Evolutionary conservation across 2,113 vertebrate species (phyloP).

Genomic region (Raja brachyura): DNA sequence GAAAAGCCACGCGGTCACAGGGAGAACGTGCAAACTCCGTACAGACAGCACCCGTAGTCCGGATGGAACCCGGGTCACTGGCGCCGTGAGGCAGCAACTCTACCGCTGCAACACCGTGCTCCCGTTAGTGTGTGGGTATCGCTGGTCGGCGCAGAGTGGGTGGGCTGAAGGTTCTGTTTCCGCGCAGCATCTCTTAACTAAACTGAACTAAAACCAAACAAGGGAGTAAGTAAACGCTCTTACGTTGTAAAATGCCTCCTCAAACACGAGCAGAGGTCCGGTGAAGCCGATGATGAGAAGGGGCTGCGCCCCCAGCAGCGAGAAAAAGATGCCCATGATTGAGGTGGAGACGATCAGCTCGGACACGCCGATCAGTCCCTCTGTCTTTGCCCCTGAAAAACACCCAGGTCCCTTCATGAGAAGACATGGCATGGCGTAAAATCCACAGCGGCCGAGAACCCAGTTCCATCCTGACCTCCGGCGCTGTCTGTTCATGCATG

Average conservation of each 20-base stretch:
- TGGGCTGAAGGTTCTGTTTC: too few relatives aligned
- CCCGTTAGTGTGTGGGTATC: too few relatives aligned
- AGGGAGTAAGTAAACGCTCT: constrained; percentile 1
- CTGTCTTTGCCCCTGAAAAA: constrained; percentile 83
- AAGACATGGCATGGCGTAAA: too few relatives aligned
- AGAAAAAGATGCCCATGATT: constrained; percentile 83
- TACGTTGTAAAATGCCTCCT: constrained; percentile 95
- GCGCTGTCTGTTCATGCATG: too few relatives aligned
- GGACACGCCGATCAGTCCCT: constrained; percentile 92
- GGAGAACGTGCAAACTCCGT: too few relatives aligned
- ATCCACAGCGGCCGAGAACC: not conserved
- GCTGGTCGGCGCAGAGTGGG: too few relatives aligned
- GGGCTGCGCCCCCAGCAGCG: constrained; percentile 83
- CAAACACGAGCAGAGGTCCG: constrained; percentile 89
- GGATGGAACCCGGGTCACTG: not conserved
- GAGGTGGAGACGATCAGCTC: constrained; percentile 94
- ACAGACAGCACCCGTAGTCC: too few relatives aligned
- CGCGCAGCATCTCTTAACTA: too few relatives aligned
- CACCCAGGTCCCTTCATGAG: not conserved
- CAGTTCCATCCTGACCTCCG: too few relatives aligned
- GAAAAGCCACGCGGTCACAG: too few relatives aligned
- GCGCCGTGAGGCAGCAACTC: not conserved
- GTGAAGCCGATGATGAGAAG: constrained; percentile 95
- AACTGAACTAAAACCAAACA: too few relatives aligned
- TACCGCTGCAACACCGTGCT: too few relatives aligned